Percentiles rank a stretch among this genome's conserved stretches.
phyloP scores from a whole-genome alignment of 2,113 vertebrate genomes.

The Poicephalus meyeri region DNA sequence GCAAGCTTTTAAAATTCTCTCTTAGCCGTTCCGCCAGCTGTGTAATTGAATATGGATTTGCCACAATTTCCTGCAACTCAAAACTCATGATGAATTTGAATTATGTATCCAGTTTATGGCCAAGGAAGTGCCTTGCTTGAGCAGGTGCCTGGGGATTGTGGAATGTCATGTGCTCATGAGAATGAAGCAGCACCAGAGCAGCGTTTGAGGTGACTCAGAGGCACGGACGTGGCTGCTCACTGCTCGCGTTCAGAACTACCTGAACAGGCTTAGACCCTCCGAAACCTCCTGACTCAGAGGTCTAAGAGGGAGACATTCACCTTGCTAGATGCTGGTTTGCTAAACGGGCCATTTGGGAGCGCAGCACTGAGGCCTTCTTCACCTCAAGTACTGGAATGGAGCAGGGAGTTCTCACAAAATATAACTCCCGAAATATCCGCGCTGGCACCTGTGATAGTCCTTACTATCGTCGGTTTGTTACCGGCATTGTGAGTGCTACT shows the following conservation, averaged over 20 bases:
- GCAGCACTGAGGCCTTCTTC: neutral
- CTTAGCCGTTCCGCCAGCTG: neutral
- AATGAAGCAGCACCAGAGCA: neutral
- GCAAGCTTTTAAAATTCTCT: neutral
- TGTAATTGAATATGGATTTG: neutral
- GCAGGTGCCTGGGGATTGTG: neutral
- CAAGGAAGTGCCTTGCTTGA: neutral
- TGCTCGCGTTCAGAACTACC: neutral
- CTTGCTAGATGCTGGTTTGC: fast-evolving
- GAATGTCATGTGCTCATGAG: neutral
- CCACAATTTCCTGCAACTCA: neutral
- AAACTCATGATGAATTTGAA: neutral
- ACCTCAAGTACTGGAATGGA: fast-evolving
- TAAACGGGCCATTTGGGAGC: fast-evolving
- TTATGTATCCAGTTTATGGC: neutral
- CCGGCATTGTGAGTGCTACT: fast-evolving
- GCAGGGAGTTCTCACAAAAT: neutral
- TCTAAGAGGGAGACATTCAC: fast-evolving
- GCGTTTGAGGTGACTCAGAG: neutral
- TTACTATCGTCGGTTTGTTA: fast-evolving
- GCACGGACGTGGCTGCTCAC: neutral
- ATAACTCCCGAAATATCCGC: fast-evolving
- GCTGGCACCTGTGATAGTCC: fast-evolving
- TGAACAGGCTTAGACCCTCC: neutral
- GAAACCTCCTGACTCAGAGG: fast-evolving